These are phyloP conservation scores for Pentamera pediparva DNA, from an alignment of 53 echinoderm and acorn worm genomes.

Conservation along the genomic window DNA sequence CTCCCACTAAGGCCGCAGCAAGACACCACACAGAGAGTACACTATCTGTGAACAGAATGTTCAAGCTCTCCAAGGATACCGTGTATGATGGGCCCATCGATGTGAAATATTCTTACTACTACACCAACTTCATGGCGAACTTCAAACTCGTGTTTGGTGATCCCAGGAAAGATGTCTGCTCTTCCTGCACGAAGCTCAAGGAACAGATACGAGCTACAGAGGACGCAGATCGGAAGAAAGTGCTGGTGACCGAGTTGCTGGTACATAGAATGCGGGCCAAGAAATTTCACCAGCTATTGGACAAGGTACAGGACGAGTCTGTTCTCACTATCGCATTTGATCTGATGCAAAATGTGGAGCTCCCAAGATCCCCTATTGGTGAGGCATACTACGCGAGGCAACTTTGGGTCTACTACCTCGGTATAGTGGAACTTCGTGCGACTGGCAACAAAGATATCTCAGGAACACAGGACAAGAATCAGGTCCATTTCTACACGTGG, in stretches of 20 bases:
- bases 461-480: conserved; percentile 16
- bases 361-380: conserved; percentile 47
- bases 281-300: conserved; percentile 23
- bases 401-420: conserved; percentile 52
- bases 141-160: conserved; percentile 21
- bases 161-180: conserved; percentile 29
- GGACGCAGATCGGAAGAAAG: not conserved
- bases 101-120: conserved; percentile 25
- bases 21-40: conserved; percentile 25
- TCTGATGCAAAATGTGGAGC: conserved; percentile 47
- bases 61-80: conserved; percentile 16
- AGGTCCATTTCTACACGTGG: conserved; percentile 46
- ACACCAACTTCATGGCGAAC: not conserved
- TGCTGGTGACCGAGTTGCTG: conserved; percentile 1
- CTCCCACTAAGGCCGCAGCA: conserved; percentile 35
- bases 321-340: conserved; percentile 43
- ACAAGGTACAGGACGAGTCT: conserved; percentile 19
- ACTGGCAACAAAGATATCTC: no score
- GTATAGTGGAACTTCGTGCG: conserved; percentile 19
- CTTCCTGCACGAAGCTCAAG: conserved; percentile 3
- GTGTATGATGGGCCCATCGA: conserved; percentile 5
- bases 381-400: conserved; percentile 49
- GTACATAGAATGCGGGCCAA: conserved; percentile 31
- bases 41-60: conserved; percentile 25
- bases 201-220: not conserved